Percentiles rank a stretch among this genome's conserved stretches.
Conservation (phyloP, 2,888 invertebrate species). For the Drosophila anceps region DNA sequence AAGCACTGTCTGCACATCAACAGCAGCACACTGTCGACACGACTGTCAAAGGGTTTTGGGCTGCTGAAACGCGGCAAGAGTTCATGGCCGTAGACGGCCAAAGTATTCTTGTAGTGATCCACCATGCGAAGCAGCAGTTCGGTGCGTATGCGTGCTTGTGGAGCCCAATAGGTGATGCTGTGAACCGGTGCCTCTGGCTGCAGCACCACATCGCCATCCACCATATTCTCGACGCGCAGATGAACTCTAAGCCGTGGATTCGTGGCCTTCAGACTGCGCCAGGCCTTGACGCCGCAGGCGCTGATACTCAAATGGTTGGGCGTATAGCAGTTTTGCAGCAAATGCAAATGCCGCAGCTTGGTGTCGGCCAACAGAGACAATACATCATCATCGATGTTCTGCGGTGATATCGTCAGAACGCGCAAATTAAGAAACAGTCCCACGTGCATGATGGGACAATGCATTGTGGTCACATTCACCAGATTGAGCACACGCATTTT, state of each 20-base stretch:
- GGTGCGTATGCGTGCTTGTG: conserved; percentile 87
- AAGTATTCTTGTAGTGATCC: conserved; percentile 88
- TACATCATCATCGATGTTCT: conserved; percentile 91
- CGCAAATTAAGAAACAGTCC: conserved; percentile 91
- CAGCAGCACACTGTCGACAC: conserved; percentile 90
- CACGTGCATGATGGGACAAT: conserved; percentile 90
- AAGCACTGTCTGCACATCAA: conserved; percentile 89
- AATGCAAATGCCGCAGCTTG: conserved; percentile 89
- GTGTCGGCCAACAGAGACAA: conserved; percentile 88
- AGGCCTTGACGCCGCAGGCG: conserved; percentile 86
- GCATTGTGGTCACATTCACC: conserved; percentile 90
- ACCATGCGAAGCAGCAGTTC: conserved; percentile 87
- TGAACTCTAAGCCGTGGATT: conserved; percentile 89
- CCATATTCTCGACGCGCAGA: conserved; percentile 88
- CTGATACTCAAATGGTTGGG: conserved; percentile 86
- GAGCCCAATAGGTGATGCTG: conserved; percentile 88
- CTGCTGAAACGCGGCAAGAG: conserved; percentile 89
- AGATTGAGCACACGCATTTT: conserved; percentile 88
- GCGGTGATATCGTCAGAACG: conserved; percentile 89
- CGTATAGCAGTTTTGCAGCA: conserved; percentile 90
- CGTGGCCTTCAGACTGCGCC: conserved; percentile 86
- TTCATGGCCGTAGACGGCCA: conserved; percentile 89
- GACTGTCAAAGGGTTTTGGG: conserved; percentile 89
- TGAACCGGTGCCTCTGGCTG: conserved; percentile 90
- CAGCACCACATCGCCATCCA: conserved; percentile 88